Evolutionary conservation across 2,888 invertebrate species (phyloP).

Genomic region (Diadegma fenestrale): DNA sequence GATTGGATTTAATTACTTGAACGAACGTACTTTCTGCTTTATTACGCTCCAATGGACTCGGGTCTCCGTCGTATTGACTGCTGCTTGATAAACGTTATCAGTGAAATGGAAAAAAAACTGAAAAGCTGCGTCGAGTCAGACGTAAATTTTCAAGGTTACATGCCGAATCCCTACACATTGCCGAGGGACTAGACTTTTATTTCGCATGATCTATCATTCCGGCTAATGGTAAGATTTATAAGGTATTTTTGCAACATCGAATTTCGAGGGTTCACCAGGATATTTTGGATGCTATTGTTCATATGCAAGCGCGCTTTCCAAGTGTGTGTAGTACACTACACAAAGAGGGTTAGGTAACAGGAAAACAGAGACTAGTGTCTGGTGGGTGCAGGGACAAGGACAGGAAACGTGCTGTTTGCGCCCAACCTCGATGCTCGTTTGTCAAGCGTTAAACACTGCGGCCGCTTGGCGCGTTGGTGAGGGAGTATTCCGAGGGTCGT

Average conservation of each 20-base stretch:
- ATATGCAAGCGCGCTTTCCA: background rate
- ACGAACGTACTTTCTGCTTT: background rate
- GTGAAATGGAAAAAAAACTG: background rate
- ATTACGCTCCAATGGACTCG: background rate
- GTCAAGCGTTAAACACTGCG: constrained; percentile 81
- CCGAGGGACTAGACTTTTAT: constrained; percentile 18
- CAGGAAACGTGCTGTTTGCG: constrained; percentile 77
- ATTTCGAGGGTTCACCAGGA: constrained; percentile 51
- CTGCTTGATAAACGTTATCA: background rate
- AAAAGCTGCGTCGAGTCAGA: too few species aligned
- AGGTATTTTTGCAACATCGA: constrained; percentile 65
- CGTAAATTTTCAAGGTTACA: background rate
- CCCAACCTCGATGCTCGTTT: constrained; percentile 80
- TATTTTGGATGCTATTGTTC: constrained; percentile 25
- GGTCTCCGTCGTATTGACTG: background rate
- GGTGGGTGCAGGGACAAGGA: constrained; percentile 28
- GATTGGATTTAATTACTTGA: background rate
- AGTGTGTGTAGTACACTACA: constrained; percentile 23
- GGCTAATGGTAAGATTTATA: constrained; percentile 70
- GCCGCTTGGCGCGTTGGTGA: constrained; percentile 50
- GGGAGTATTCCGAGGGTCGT: constrained; percentile 35
- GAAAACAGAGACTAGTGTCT: constrained; percentile 39
- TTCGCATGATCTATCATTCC: constrained; percentile 50
- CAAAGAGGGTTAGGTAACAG: constrained; percentile 46
- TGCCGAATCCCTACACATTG: background rate